Conservation (phyloP, 2,888 invertebrate genomes). For the Rapana venosa region DNA sequence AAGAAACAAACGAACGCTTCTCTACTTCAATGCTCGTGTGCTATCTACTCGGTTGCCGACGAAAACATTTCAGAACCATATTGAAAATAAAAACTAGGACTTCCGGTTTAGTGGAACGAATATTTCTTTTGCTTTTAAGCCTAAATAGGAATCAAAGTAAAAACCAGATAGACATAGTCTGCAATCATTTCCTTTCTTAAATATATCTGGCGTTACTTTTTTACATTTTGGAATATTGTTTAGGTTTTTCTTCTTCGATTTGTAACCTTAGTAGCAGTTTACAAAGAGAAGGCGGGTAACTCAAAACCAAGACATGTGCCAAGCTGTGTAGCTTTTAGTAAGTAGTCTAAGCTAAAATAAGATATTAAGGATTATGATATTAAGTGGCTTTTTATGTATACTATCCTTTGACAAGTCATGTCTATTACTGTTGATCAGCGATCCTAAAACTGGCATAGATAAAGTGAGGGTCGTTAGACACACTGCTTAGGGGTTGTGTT, state of each 20-base stretch:
- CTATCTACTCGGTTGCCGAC: conserved; percentile 45
- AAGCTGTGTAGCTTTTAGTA: background rate
- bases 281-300: background rate
- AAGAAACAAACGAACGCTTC: background rate
- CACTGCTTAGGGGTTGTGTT: no score
- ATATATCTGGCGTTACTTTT: no score
- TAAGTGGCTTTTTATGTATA: no score
- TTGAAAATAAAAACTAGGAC: conserved; percentile 22
- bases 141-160: no score
- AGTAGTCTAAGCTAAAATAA: background rate
- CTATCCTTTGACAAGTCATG: no score
- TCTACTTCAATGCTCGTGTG: background rate
- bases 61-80: conserved; percentile 51
- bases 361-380: no score
- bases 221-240: background rate
- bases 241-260: background rate
- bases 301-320: background rate
- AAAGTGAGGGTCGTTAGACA: no score
- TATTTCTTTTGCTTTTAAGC: background rate
- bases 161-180: no score
- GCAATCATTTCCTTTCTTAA: no score
- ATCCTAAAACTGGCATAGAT: no score
- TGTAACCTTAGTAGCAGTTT: background rate
- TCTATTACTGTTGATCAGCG: no score
- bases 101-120: conserved; percentile 18